Evolutionary conservation across 2,888 invertebrate species (phyloP), one percentile per base, ranked within the genome.

Genomic region (Odontothrips loti): DNA sequence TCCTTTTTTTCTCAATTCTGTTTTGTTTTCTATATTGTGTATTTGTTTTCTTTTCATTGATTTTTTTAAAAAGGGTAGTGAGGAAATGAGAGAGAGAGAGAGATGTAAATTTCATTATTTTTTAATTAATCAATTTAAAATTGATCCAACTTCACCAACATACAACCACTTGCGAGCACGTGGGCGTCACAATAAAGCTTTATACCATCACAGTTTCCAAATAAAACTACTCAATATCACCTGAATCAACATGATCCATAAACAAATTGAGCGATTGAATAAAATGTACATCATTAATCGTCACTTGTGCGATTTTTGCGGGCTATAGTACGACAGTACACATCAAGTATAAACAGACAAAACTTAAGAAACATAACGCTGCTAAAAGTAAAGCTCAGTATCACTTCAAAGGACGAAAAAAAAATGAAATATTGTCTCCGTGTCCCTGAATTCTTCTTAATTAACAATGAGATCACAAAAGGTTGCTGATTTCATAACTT

Each of bases 151-250:
- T 43, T 43, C 11, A 15, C 23, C 68, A 75, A 75, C 68, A 68
- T 75, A 75, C 23, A 75, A 20, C 20, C 27, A 23, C 27, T 75
- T n/a, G 68, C 10, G 68, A 68, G 68, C 68, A 68, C 68, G 34
- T 75, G 68, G n/a, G 68, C 68, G 23, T 20, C 23, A 27, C 68
- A 75, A 75, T 75, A 75, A 75, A 75, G 68, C 68, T 75, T 75
- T 75, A 12, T 75, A 75, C 68, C 68, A 75, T 75, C 68, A 75
- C 68, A 75, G 68, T 75, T 75, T 75, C 68, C n/a, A 75, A 75
- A 75, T 75, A 27, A 75, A 75, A 75, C 68, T 75, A 75, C 68
- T 75, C 68, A 75, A 75, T 75, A 75, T 75, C 68, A 75, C 68
- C n/a, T 75, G 27, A 75, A 75, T 75, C 68, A 27, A 12, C 1